Evolutionary conservation across 2,888 invertebrate genomes (phyloP), one percentile per base, ranked within the genome.

Genomic region (Alviniconcha strummeri): DNA sequence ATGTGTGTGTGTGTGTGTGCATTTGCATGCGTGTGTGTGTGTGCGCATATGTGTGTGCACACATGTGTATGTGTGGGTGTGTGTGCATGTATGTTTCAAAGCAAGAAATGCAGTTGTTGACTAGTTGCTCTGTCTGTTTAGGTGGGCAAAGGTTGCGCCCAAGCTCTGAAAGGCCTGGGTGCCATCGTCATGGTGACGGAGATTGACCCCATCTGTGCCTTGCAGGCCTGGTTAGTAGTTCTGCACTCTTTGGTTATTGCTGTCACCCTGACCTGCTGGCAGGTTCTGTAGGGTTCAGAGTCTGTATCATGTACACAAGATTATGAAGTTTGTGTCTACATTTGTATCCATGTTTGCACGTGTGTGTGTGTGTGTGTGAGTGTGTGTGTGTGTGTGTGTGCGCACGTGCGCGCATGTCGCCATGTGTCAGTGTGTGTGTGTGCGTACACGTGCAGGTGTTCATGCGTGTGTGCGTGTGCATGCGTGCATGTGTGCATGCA

Each of bases 201-300:
- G 95, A 98, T 99, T 89, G 99, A 99, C 95, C 99, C 99, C 0
- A 99, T 99, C 91, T 99, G 99, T 94, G 99, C 98, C 55, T 94
- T 99, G 69, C 99, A 99, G 95, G 99, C 98, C 57, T 97, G 96
- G 96, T 96, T 94, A 93, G 91, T 86, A 11, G 1, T 36, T 36
- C 36, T 36, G 36, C 36, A 4, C 11, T 54, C 17, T 36, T 6
- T 72, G 36, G 36, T 72, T 9, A 36, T 36, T 36, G 36, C 36
- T 36, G 36, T 36, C 36, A 36, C 36, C 36, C 36, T 36, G 36
- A 36, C 36, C 36, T 36, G 36, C 36, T 36, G 36, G 36, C 36
- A 36, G 36, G 36, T 36, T 36, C 36, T 36, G 36, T 36, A 36
- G 36, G 36, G 36, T 36, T 36, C 36, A 36, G 36, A 36, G 36